Evolutionary conservation across 2,113 vertebrate species (phyloP), one percentile per base, ranked within the genome.

Genomic region (Onychostruthus taczanowskii): DNA sequence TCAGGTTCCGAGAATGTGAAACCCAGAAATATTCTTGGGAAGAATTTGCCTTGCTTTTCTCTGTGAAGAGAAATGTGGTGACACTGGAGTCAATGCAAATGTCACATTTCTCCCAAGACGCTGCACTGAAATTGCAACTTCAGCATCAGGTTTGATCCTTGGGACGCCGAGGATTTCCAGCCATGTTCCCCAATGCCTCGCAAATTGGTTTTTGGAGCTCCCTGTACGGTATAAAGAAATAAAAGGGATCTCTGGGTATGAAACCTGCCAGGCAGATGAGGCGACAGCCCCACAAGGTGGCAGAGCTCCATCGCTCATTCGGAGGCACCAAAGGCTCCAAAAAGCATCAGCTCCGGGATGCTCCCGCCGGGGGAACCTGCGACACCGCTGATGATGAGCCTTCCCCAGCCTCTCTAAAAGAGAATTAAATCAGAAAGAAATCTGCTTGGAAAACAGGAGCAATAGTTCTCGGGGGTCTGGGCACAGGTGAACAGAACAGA

Each of bases 111-210:
- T 30, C 31, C 74, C 39, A 26, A 41, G 52, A 11, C 1, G 0
- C 3, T 26, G 24, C 70, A 13, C 37, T 44, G 52, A 33, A 75
- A 59, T 6, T 2, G 2, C 0, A 6, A 4, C 9, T 73, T 59
- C 4, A 31, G 33, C 53, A 26, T 3, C 66, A 8, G 5, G 1
- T 2, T 1, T 3, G 11, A n/a, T 9, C 35, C 16, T 37, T 9
- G 31, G 18, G n/a, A 11, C 21, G 8, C 16, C 5, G 7, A 58
- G 14, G 6, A 30, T 22, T 77, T 62, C 47, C 43, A 66, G 37
- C 0, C 4, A 1, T 0, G 5, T 7, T 30, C 89, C 11, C n/a
- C 19, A 26, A 2, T 0, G 3, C 1, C 0, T 9, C 0, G 0
- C 22, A 17, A 12, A 43, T 8, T 13, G 4, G 35, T 0, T 23